Evolutionary conservation across 2,797 vertebrate genomes (phyloP), one percentile per base, ranked within the genome.

Genomic region (Neosalanx taihuensis): DNA sequence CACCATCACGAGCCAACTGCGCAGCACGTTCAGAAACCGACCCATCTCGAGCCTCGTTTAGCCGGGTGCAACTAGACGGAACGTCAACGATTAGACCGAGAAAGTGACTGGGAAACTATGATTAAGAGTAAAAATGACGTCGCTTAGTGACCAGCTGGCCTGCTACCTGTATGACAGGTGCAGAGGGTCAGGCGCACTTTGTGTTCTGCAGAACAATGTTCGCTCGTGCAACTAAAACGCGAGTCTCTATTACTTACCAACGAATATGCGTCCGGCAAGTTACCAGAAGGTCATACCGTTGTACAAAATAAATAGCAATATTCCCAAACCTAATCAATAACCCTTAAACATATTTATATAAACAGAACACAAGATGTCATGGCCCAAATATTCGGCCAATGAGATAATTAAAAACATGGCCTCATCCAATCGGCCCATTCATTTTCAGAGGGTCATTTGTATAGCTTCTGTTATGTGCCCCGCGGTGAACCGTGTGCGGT

Each of bases 1-100:
- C 70, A 98, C 96, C 93, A 99, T 95, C 64, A 98, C 87, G 79
- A 99, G 76, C 98, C 98, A 99, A 87, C 94, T 96, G 69, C 97
- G 93, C 81, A 99, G 85, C 58, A 98, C 93, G 18, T 95, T 97
- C 82, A 98, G 82, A 72, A 98, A 95, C n/a, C 94, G 93, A 81
- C 96, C 94, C 97, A 99, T 99, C 74, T 62, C 83, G 23, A 26
- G 23, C 23, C 23, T 53, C 65, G 23, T 51, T 72, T 1, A 31
- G 26, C 7, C 2, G 30, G 68, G 72, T 33, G 70, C 76, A 86
- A 79, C 86, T 88, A 66, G 18, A 73, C 13, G n/a, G 53, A 6
- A 15, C 35, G 18, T 41, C 3, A 53, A 41, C 20, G 26, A 26
- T 12, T 7, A 3, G 57, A 59, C 7, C 3, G 15, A 59, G n/a